Evolutionary conservation across 2,113 vertebrate genomes (phyloP).

Genomic region (Urocitellus parryii): DNA sequence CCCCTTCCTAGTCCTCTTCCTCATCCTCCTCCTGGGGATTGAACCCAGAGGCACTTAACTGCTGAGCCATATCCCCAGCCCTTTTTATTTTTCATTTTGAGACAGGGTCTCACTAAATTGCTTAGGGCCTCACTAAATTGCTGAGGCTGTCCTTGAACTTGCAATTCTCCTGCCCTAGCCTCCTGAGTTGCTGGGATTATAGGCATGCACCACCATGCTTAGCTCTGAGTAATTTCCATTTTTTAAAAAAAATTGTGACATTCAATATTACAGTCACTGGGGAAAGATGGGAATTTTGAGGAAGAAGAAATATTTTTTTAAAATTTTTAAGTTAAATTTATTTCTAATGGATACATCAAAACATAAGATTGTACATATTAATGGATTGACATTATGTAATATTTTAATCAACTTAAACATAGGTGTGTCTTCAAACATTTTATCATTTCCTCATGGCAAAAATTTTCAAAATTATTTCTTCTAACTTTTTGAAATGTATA

Average conservation of each 20-base stretch:
- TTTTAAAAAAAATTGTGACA: background rate
- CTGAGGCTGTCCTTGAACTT: too few relatives aligned
- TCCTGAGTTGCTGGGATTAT: too few relatives aligned
- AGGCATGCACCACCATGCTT: too few relatives aligned
- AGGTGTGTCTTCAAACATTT: background rate
- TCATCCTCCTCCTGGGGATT: too few relatives aligned
- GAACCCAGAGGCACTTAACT: too few relatives aligned
- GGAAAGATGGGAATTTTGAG: slow-evolving; percentile 41
- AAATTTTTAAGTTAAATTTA: background rate
- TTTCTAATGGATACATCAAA: background rate
- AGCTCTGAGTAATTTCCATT: background rate
- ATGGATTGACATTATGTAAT: background rate
- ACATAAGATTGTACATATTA: background rate
- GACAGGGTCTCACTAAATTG: too few relatives aligned
- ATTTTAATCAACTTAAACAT: background rate
- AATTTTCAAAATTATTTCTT: background rate
- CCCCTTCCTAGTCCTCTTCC: too few relatives aligned
- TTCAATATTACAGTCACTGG: slow-evolving; percentile 27
- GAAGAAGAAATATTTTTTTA: background rate
- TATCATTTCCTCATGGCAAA: background rate
- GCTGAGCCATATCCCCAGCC: too few relatives aligned
- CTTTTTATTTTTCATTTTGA: too few relatives aligned
- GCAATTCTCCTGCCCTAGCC: too few relatives aligned
- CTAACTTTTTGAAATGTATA: background rate
- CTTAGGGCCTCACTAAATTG: too few relatives aligned